These are phyloP conservation scores for Rhorus exstirpatorius DNA, from an alignment of 2,888 invertebrate species.

Conservation along the genomic window DNA sequence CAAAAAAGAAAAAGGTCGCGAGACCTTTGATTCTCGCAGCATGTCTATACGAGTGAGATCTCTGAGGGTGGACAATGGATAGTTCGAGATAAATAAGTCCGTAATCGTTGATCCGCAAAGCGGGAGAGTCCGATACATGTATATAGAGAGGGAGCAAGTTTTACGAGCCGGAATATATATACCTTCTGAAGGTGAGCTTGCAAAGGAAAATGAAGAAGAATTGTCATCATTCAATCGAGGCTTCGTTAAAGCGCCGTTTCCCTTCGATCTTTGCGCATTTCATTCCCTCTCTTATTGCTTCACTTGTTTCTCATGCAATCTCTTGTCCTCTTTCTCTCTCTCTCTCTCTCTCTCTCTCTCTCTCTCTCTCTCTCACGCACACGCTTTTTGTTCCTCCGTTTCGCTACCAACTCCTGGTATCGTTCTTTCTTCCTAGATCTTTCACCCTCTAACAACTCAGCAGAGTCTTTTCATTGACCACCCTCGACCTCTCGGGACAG, in stretches of 20 bases:
- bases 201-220: slow-evolving; percentile 55
- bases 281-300: slow-evolving; percentile 43
- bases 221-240: slow-evolving; percentile 60
- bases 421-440: slow-evolving; percentile 41
- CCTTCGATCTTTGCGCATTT: slow-evolving; percentile 45
- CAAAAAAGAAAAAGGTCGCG: slow-evolving; percentile 74
- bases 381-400: too few relatives aligned
- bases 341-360: slow-evolving; percentile 15
- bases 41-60: slow-evolving; percentile 58
- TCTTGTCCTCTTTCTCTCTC: slow-evolving; percentile 18
- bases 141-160: neutral
- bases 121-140: slow-evolving; percentile 33
- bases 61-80: slow-evolving; percentile 52
- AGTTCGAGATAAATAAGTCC: slow-evolving; percentile 78
- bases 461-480: slow-evolving; percentile 67
- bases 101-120: slow-evolving; percentile 78
- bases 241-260: slow-evolving; percentile 48
- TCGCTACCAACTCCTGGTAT: slow-evolving; percentile 22
- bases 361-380: slow-evolving; percentile 26
- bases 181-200: slow-evolving; percentile 76
- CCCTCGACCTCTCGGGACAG: slow-evolving; percentile 33
- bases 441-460: slow-evolving; percentile 45
- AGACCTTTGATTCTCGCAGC: slow-evolving; percentile 58
- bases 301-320: slow-evolving; percentile 23
- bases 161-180: slow-evolving; percentile 72